These are phyloP conservation scores for Phyllostomus hastatus DNA, from an alignment of 2,113 vertebrate genomes.

Conservation along the genomic window DNA sequence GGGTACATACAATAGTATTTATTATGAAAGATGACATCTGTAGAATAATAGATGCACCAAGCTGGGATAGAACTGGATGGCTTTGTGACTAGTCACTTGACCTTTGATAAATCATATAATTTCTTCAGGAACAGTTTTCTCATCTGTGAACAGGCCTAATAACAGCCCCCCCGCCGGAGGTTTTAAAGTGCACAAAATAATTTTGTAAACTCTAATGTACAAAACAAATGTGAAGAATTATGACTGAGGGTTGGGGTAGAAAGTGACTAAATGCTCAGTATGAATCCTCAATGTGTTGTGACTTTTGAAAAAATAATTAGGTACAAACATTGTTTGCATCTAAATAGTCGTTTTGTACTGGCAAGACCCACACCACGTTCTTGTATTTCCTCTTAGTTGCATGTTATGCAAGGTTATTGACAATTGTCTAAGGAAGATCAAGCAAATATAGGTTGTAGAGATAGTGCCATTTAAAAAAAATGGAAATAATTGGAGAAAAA, in stretches of 20 bases:
- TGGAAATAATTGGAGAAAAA: background rate
- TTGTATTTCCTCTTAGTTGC: background rate
- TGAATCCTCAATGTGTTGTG: background rate
- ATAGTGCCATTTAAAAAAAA: background rate
- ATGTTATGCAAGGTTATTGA: background rate
- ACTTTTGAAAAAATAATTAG: background rate
- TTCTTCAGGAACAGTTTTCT: background rate
- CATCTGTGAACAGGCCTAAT: background rate
- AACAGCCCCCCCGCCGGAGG: rapidly evolving
- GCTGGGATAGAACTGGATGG: background rate
- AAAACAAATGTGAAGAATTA: background rate
- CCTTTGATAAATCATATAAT: background rate
- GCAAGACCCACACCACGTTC: background rate
- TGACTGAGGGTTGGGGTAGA: rapidly evolving
- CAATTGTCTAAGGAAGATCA: background rate
- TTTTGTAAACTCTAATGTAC: background rate
- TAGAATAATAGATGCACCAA: background rate
- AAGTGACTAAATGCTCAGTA: background rate
- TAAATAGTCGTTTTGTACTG: background rate
- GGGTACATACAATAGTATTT: background rate
- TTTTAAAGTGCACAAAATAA: background rate
- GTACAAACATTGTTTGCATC: background rate
- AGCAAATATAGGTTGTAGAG: background rate
- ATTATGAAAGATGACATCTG: background rate
- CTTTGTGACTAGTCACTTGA: background rate